A percentile compares a stretch with the other conserved stretches of the same genome.
Conservation (phyloP, 2,888 invertebrate genomes). For the Catotricha subobsoleta region DNA sequence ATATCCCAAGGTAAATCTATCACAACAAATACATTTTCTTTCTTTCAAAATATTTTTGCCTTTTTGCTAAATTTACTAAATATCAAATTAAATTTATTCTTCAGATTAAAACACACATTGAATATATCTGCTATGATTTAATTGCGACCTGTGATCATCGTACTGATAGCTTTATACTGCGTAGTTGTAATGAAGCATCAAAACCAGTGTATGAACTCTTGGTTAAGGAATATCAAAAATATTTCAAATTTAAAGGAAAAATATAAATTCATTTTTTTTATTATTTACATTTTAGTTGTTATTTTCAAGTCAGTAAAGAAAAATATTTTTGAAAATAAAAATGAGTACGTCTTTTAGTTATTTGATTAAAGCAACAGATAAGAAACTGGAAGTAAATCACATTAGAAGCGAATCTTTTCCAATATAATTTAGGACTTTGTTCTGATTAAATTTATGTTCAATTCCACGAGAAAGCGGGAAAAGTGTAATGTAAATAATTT, state of each 20-base stretch:
- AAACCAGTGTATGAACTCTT: conserved; percentile 22
- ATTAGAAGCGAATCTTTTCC: too few relatives aligned
- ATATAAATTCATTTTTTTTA: conserved; percentile 15
- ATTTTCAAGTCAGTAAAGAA: background rate
- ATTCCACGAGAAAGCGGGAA: too few relatives aligned
- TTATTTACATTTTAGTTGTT: background rate
- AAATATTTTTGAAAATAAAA: background rate
- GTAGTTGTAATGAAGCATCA: conserved; percentile 25
- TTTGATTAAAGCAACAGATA: too few relatives aligned
- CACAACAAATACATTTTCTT: background rate
- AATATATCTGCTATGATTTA: conserved; percentile 24
- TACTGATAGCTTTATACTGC: conserved; percentile 23
- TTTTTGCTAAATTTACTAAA: conserved; percentile 1
- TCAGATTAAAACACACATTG: conserved; percentile 26
- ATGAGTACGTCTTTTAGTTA: background rate
- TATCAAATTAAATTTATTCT: conserved; percentile 7
- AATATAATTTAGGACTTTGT: too few relatives aligned
- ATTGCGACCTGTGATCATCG: conserved; percentile 26
- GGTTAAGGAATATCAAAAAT: conserved; percentile 25
- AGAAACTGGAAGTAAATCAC: too few relatives aligned
- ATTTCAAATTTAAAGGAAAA: conserved; percentile 27
- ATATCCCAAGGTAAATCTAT: conserved; percentile 22
- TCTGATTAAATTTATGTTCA: too few relatives aligned
- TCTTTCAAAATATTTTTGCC: background rate
- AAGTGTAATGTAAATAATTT: too few relatives aligned